Conservation (phyloP, 2,888 invertebrate genomes). For the Leptopterna dolabrata region DNA sequence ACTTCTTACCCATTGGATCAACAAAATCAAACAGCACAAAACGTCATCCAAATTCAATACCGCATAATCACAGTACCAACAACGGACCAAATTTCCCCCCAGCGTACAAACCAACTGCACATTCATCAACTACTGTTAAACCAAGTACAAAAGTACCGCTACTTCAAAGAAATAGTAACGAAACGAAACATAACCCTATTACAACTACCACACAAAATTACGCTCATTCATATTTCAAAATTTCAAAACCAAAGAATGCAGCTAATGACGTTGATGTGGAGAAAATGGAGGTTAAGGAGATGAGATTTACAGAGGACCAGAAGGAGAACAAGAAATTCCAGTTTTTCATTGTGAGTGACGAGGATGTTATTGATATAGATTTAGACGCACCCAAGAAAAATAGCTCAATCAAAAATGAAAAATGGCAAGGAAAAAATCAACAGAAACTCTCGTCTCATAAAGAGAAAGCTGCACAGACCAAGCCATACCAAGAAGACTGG, state of each 20-base stretch:
- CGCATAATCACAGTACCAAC: background rate
- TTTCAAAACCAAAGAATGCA: background rate
- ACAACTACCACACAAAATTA: background rate
- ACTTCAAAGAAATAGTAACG: background rate
- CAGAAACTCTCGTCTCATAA: background rate
- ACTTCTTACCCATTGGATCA: background rate
- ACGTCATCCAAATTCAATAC: background rate
- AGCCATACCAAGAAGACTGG: background rate
- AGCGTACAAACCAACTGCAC: background rate
- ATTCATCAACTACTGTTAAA: background rate
- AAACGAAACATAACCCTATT: background rate
- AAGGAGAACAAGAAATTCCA: slow-evolving; percentile 10
- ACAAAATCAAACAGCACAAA: background rate
- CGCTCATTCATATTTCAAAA: background rate
- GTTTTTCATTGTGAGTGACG: slow-evolving; percentile 7
- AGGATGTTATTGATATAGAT: background rate
- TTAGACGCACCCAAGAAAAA: too few species aligned
- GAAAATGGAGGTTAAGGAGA: slow-evolving; percentile 13
- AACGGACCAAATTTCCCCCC: background rate
- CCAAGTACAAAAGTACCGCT: background rate
- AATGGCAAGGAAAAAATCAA: background rate
- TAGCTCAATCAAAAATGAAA: background rate
- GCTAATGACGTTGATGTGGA: background rate
- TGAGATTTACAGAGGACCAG: background rate
- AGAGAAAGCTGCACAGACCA: background rate